Base-by-base conservation (phyloP, 64 coral and sea anemone species). In the Pocillopora damicornis region DNA sequence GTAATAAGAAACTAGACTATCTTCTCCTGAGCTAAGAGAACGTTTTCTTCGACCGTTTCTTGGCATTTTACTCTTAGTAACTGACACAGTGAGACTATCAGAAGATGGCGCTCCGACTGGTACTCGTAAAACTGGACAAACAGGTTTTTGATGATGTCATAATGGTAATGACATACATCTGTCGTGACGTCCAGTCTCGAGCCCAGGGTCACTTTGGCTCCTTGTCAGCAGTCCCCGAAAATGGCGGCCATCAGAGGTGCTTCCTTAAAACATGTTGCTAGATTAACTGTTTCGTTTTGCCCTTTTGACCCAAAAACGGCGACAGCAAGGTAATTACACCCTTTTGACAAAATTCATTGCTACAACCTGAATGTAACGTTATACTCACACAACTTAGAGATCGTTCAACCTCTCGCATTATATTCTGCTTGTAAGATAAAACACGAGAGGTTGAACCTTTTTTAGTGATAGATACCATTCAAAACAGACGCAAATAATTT, bases 161-260 rank as follows among this genome's bases (percentile, higher is more conserved):
- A 51, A 51, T 51, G 42, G 42, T 7, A 51, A 4, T 51, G 42
- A 51, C 42, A 67, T 82, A 58, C 61, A 16, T 37, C 7, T 58
- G 18, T 11, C 18, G 5, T 36, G 76, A 79, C 79, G 30, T 30
- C 30, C 30, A 30, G 30, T 30, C 30, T 30, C 30, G 30, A 30
- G 30, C 30, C 30, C 30, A 30, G 30, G 30, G 30, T 30, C 30
- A 30, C 30, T 30, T 30, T 30, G 30, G 30, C 30, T 30, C 30
- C 30, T 30, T 30, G 30, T 30, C 30, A 30, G 30, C 30, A 30
- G 30, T 30, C 30, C 30, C 30, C 30, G 30, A 30, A 30, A 30
- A 99, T 99, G 97, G 93, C 97, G 63, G 90, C 93, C 16, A 89
- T 94, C 34, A 89, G 90, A 71, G 93, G 97, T 63, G 59, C 92